Base-by-base conservation (phyloP, 2,888 invertebrate genomes). In the Heliconius erato region DNA sequence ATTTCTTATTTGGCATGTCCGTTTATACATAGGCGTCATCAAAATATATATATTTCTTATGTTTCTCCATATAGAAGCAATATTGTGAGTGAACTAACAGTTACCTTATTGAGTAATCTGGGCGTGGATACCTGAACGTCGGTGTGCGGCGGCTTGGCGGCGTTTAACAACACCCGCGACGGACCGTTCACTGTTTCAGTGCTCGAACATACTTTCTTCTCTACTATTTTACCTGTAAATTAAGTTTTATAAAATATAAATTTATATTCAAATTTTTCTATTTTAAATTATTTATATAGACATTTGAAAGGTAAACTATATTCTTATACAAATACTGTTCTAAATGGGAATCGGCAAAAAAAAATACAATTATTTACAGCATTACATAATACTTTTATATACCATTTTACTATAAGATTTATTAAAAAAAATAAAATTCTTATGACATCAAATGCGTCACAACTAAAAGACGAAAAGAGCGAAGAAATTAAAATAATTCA, bases 151-250 rank as follows among this genome's bases (percentile, higher is more conserved):
- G 94, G 92, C 89, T 94, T 94, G 81, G 92, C 88, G 82, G 93
- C 89, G 87, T 91, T 92, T 76, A 95, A 91, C 28, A 95, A 91
- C 74, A 94, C 95, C 84, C 94, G 88, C 88, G 92, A 92, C 16
- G 96, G 96, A 12, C 95, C 96, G 85, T 96, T 96, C 87, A 90
- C 94, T 67, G 90, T 91, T 88, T 95, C 94, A 69, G 94, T 92
- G 84, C 92, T 95, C 87, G 96, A 92, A 91, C 96, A 96, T 91
- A 97, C 97, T 91, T 97, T 97, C 91, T 96, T 96, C 88, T 97
- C 97, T 84, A 97, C 96, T 88, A 97, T 96, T 96, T 97, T 97
- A 83, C 97, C 97, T 97, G 91, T 12, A 93, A 94, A 82, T 35
- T 26, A 26, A 28, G 14, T 68, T 49, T 19, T 49, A 35, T 72